A percentile compares a stretch with the other conserved stretches of the same genome.
These are phyloP conservation scores for Acleris emargana DNA, from an alignment of 2,888 invertebrate genomes.

Conservation along the genomic window DNA sequence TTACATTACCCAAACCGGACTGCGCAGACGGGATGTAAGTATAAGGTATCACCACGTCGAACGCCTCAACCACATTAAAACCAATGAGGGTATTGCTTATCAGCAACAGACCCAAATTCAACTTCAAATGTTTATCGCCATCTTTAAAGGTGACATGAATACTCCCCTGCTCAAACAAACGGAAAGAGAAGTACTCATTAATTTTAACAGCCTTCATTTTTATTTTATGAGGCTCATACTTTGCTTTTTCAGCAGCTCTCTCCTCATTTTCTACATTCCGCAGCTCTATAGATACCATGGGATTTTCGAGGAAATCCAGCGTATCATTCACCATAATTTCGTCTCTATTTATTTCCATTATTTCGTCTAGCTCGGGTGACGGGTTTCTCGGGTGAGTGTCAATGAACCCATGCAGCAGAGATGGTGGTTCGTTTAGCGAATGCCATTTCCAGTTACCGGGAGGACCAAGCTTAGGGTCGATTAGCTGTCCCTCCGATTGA, in stretches of 20 bases:
- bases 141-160: slow-evolving; percentile 56
- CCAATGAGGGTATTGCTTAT: slow-evolving; percentile 67
- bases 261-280: slow-evolving; percentile 51
- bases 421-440: slow-evolving; percentile 60
- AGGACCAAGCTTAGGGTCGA: slow-evolving; percentile 55
- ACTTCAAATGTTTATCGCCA: slow-evolving; percentile 47
- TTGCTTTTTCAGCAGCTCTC: slow-evolving; percentile 44
- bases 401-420: slow-evolving; percentile 48
- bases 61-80: slow-evolving; percentile 49
- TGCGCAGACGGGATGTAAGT: slow-evolving; percentile 36
- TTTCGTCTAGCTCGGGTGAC: slow-evolving; percentile 29
- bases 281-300: slow-evolving; percentile 55
- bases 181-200: slow-evolving; percentile 60
- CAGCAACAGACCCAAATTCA: slow-evolving; percentile 65
- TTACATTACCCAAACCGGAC: slow-evolving; percentile 39
- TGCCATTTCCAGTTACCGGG: slow-evolving; percentile 64
- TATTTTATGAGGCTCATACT: slow-evolving; percentile 58
- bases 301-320: slow-evolving; percentile 18
- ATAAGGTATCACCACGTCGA: slow-evolving; percentile 51
- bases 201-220: slow-evolving; percentile 57
- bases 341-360: slow-evolving; percentile 14
- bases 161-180: slow-evolving; percentile 56
- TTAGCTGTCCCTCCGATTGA: slow-evolving; percentile 57
- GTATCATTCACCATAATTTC: neutral
- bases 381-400: slow-evolving; percentile 41